A percentile compares a stretch with the other conserved stretches of the same genome.
These are phyloP conservation scores for Calidris pygmaea DNA, from an alignment of 2,113 vertebrate genomes.

Conservation along the genomic window DNA sequence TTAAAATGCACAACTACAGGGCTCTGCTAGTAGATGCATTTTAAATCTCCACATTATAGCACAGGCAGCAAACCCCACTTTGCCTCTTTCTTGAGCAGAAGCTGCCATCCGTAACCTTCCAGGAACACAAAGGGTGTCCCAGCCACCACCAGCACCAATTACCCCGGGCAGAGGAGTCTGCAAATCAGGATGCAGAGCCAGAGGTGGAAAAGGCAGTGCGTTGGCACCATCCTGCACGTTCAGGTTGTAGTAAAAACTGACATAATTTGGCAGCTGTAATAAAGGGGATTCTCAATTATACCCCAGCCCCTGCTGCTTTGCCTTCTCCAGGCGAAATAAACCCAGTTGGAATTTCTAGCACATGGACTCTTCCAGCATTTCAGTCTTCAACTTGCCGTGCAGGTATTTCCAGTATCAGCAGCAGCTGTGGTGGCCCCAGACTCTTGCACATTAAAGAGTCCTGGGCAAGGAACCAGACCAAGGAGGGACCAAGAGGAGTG, in stretches of 20 bases:
- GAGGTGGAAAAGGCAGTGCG: neutral
- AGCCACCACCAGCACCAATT: neutral
- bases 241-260: neutral
- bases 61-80: neutral
- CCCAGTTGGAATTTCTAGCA: neutral
- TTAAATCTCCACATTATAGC: neutral
- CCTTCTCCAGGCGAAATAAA: neutral
- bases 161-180: neutral
- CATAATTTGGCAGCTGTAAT: neutral
- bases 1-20: neutral
- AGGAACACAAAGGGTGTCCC: neutral
- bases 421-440: neutral
- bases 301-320: neutral
- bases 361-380: neutral
- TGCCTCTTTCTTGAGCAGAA: neutral
- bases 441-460: neutral
- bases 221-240: neutral
- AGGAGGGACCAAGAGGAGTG: neutral
- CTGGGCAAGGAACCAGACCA: neutral
- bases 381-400: accelerated
- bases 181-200: neutral
- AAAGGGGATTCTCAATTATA: neutral
- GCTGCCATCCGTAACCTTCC: neutral
- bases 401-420: neutral
- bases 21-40: neutral